A percentile compares a stretch with the other conserved stretches of the same genome.
Evolutionary conservation across 2,888 invertebrate genomes (phyloP).

Genomic region (Erynnis tages): DNA sequence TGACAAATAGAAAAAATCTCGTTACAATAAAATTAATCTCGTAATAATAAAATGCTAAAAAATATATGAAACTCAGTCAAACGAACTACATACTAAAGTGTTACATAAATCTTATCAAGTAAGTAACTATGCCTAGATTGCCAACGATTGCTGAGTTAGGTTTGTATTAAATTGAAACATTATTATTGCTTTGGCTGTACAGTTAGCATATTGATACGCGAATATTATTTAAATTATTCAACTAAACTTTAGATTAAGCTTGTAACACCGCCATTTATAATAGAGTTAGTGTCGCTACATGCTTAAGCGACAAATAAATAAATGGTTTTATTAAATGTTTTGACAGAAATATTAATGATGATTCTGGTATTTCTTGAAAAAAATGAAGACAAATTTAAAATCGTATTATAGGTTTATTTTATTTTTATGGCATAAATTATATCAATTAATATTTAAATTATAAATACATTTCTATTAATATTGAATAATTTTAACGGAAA

Average conservation of each 20-base stretch:
- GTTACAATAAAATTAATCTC: no score
- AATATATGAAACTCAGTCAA: no score
- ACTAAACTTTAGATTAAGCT: not conserved
- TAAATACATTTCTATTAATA: no score
- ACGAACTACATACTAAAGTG: no score
- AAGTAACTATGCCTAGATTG: conserved; percentile 9
- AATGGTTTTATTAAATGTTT: not conserved
- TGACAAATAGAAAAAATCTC: no score
- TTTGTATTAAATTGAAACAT: conserved; percentile 29
- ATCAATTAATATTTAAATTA: no score
- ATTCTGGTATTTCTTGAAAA: not conserved
- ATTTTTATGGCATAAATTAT: no score
- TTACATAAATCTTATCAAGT: not conserved
- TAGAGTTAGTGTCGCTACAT: not conserved
- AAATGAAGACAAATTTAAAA: no score
- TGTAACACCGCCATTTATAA: conserved; percentile 7
- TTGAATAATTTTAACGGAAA: no score
- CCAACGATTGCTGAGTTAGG: conserved; percentile 29
- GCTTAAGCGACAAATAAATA: conserved; percentile 2
- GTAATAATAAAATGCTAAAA: no score
- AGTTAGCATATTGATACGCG: conserved; percentile 20
- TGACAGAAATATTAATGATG: not conserved
- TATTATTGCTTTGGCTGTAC: conserved; percentile 22
- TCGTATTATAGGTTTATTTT: no score
- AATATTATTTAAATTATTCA: conserved; percentile 10